Evolutionary conservation across 2,888 invertebrate genomes (phyloP), one percentile per base, ranked within the genome.

Genomic region (Aphidius colemani): DNA sequence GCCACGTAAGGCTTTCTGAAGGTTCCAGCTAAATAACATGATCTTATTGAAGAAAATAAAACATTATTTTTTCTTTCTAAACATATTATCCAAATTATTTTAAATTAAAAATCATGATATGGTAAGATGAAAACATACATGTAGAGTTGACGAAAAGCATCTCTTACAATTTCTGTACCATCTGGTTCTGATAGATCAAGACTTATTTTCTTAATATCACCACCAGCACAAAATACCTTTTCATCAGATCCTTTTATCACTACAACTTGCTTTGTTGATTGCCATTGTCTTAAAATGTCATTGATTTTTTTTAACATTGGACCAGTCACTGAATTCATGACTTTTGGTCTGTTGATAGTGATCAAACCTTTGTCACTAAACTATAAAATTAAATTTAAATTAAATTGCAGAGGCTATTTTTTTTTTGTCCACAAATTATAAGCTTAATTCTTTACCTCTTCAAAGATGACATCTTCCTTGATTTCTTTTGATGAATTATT

Each of bases 221-320:
- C 99, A 0, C 99, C 99, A 10, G 99, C 98, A 85, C 99, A 99
- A 82, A 99, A 99, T 1, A 98, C 94, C 82, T 97, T 98, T 0
- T 90, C 96, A 9, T 95, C 95, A 0, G 87, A 84, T 0, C 93
- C 94, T 84, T 93, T 92, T 7, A 95, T 85, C 9, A 95, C 88
- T 7, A 94, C 88, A 63, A 89, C 75, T 4, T 84, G 82, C 72
- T 89, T 90, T 6, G 83, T 87, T 11, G 84, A 86, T 78, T 95
- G 91, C 91, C 95, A 96, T 76, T 90, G 87, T 78, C 88, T 88
- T 7, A 97, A 81, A 70, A 88, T 85, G 3, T 18, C 1, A 18
- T 18, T 18, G 90, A 88, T 71, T 78, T 90, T 89, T 8, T 87
- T 79, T 7, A 92, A 88, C 94, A 95, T 95, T 0, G 87, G 85